Conservation (phyloP, 2,888 invertebrate genomes). For the Ennomos erosarius region DNA sequence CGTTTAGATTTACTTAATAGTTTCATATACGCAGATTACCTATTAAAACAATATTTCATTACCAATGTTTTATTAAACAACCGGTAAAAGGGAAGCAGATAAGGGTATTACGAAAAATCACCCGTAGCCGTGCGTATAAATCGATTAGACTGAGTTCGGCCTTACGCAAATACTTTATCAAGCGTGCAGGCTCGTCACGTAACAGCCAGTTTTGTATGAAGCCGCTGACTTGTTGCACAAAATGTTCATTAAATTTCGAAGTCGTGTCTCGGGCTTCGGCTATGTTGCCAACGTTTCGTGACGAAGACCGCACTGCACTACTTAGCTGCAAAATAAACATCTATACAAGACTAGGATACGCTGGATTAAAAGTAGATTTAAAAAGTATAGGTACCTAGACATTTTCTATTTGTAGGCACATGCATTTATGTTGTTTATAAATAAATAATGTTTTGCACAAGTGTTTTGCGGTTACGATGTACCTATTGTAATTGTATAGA, state of each 20-base stretch:
- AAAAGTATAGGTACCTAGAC: no score
- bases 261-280: conserved; percentile 47
- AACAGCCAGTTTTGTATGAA: conserved; percentile 63
- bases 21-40: conserved; percentile 27
- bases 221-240: conserved; percentile 68
- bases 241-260: conserved; percentile 49
- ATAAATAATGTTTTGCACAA: no score
- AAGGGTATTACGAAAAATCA: conserved; percentile 76
- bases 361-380: no score
- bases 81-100: conserved; percentile 63
- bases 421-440: no score
- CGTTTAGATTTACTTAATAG: conserved; percentile 8
- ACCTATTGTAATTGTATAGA: no score
- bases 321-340: not conserved
- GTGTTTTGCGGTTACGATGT: no score
- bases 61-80: conserved; percentile 54
- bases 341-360: no score
- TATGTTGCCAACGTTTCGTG: conserved; percentile 54
- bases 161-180: conserved; percentile 79
- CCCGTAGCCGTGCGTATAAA: conserved; percentile 74
- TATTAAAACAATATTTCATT: conserved; percentile 47
- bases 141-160: conserved; percentile 74
- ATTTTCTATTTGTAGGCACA: no score
- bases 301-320: conserved; percentile 29
- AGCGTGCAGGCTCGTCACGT: conserved; percentile 77